Evolutionary conservation across 2,888 invertebrate genomes (phyloP).

Genomic region (Amblyjoppa fuscipennis): DNA sequence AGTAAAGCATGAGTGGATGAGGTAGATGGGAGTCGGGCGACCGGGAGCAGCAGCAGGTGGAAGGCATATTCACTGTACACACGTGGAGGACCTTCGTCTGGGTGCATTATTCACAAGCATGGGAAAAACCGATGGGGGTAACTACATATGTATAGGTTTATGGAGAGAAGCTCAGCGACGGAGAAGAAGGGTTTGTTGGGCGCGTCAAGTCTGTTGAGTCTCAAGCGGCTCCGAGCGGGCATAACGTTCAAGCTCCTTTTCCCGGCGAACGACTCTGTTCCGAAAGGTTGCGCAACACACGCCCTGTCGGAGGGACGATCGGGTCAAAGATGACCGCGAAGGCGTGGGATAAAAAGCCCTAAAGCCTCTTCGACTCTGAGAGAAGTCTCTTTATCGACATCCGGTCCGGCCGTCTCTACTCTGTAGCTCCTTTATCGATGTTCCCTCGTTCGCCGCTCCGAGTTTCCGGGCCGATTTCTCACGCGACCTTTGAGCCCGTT

Average conservation of each 20-base stretch:
- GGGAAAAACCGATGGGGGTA: conserved; percentile 32
- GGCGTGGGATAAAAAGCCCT: too few relatives aligned
- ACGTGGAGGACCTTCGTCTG: conserved; percentile 11
- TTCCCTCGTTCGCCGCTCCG: background rate
- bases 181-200: background rate
- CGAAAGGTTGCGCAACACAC: background rate
- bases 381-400: too few relatives aligned
- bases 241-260: background rate
- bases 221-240: background rate
- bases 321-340: background rate
- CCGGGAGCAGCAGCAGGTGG: conserved; percentile 44
- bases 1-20: conserved; percentile 29
- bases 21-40: background rate
- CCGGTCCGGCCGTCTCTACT: too few relatives aligned
- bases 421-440: too few relatives aligned
- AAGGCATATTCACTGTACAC: conserved; percentile 52
- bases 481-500: conserved; percentile 63
- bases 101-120: conserved; percentile 44
- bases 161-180: conserved; percentile 14
- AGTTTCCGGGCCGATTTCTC: conserved; percentile 70
- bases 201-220: conserved; percentile 34
- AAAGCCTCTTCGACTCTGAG: too few relatives aligned
- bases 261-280: background rate
- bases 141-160: conserved; percentile 47
- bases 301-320: background rate